phyloP scores from a whole-genome alignment of 2,797 vertebrate genomes.

The Sebastes melanostomus region DNA sequence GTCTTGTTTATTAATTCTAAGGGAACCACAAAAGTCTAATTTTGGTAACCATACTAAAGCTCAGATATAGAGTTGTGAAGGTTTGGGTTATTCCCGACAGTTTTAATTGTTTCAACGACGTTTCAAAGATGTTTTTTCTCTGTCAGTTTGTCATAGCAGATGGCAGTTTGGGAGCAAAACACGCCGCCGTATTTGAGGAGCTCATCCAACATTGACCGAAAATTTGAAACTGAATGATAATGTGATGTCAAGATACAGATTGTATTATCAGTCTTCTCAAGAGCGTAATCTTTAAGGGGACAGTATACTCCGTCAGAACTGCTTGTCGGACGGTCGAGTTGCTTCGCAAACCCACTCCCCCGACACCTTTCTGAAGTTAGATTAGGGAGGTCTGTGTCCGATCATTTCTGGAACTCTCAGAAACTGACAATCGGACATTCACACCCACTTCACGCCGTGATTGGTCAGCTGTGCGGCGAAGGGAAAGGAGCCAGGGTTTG shows the following conservation, averaged over 20 bases:
- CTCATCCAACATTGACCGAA: neutral
- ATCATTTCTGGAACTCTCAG: neutral
- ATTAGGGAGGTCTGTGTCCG: neutral
- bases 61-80: neutral
- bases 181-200: neutral
- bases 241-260: neutral
- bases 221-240: neutral
- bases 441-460: neutral
- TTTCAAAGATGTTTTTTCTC: neutral
- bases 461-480: neutral
- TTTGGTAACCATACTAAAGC: neutral
- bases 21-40: neutral
- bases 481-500: neutral
- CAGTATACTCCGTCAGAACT: no score
- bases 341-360: no score
- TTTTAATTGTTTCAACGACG: no score
- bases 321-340: no score
- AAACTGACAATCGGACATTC: neutral
- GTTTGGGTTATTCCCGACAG: no score
- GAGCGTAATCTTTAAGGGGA: no score
- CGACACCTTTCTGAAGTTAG: neutral
- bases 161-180: neutral
- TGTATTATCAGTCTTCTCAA: neutral
- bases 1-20: neutral
- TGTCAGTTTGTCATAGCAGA: no score